Evolutionary conservation across 2,797 vertebrate genomes (phyloP).

Genomic region (Nyctalus aviator): DNA sequence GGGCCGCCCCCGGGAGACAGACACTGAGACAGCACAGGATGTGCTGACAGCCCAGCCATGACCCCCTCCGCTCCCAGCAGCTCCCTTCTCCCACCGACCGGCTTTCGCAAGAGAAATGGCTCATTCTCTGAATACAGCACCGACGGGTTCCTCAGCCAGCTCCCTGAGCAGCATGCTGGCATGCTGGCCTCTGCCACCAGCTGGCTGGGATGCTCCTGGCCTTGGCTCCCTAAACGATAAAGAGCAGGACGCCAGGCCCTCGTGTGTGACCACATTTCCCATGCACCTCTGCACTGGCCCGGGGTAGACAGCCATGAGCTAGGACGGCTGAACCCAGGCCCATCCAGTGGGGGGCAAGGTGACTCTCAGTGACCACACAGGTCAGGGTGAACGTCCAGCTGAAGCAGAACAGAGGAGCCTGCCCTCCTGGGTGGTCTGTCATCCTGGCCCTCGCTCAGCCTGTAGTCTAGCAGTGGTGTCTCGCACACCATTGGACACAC

Average conservation of each 20-base stretch:
- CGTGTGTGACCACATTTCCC: not conserved
- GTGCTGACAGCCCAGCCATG: not conserved
- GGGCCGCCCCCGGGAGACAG: rapidly evolving
- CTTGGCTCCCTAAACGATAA: not conserved
- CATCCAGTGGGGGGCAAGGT: not conserved
- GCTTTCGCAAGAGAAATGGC: not conserved
- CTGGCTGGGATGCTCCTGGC: not conserved
- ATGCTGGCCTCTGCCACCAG: rapidly evolving
- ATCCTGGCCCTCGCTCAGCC: too few species aligned
- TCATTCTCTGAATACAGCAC: not conserved
- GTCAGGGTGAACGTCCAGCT: not conserved
- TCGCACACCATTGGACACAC: rapidly evolving
- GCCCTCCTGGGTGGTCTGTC: not conserved
- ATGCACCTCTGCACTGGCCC: not conserved
- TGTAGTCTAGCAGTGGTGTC: not conserved
- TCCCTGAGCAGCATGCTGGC: not conserved
- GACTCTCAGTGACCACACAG: not conserved
- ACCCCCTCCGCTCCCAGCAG: not conserved
- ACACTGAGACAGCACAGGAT: not conserved
- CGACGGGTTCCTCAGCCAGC: not conserved
- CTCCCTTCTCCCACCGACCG: not conserved
- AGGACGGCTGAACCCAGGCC: not conserved
- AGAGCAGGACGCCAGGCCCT: not conserved
- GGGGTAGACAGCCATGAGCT: rapidly evolving
- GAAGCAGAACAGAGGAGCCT: not conserved